Conservation (phyloP, 2,888 invertebrate species). For the Tromatobia lineatoria region DNA sequence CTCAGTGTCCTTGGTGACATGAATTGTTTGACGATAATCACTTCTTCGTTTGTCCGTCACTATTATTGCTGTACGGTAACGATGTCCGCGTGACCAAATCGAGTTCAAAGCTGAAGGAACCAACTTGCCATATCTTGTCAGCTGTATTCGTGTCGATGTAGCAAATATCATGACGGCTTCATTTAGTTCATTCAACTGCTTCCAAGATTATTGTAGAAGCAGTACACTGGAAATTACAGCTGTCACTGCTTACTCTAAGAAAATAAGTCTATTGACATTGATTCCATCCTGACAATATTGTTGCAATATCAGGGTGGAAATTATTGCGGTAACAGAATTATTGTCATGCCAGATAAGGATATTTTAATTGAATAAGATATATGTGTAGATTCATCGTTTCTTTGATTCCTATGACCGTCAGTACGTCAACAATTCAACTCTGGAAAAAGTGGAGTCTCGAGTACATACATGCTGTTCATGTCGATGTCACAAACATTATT, state of each 20-base stretch:
- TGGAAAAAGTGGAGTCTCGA: too few species aligned
- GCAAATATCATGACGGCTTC: not conserved
- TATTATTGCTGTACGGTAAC: not conserved
- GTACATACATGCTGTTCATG: too few species aligned
- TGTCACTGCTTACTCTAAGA: not conserved
- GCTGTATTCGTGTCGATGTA: not conserved
- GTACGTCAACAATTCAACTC: too few species aligned
- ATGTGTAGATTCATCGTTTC: too few species aligned
- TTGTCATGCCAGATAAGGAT: too few species aligned
- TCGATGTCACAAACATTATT: too few species aligned
- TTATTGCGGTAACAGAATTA: too few species aligned
- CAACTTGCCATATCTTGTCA: not conserved
- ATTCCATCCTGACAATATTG: too few species aligned
- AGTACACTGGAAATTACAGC: not conserved
- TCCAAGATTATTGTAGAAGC: not conserved
- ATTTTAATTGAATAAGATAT: too few species aligned
- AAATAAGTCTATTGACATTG: too few species aligned
- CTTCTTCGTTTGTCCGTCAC: conserved; percentile 25
- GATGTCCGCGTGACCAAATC: conserved; percentile 30
- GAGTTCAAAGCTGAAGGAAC: not conserved
- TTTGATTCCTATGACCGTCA: too few species aligned
- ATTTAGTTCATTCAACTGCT: not conserved
- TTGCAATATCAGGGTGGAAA: too few species aligned
- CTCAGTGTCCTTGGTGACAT: conserved; percentile 53
- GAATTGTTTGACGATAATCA: conserved; percentile 60